Percentiles rank a stretch among this genome's conserved stretches.
These are phyloP conservation scores for Aporophyla lueneburgensis DNA, from an alignment of 2,888 invertebrate species.

Conservation along the genomic window DNA sequence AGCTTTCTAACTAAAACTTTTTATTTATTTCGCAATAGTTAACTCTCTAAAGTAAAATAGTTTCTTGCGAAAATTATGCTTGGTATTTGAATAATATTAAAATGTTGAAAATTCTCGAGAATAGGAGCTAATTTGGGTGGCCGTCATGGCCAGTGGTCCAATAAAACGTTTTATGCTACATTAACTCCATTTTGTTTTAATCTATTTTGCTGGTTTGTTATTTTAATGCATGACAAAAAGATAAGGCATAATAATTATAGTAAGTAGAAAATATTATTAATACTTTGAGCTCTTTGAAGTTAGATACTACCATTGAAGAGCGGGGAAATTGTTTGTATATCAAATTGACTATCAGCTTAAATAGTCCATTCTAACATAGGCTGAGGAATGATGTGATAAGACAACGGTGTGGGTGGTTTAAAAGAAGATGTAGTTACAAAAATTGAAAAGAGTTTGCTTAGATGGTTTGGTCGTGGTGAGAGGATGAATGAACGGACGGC, in stretches of 20 bases:
- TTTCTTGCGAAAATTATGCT: constrained; percentile 52
- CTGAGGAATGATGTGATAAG: no score
- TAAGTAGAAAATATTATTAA: not conserved
- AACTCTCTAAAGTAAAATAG: constrained; percentile 56
- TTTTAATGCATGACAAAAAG: constrained; percentile 11
- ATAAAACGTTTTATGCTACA: constrained; percentile 53
- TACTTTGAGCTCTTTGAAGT: not conserved
- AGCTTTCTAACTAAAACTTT: constrained; percentile 55
- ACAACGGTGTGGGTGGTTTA: no score
- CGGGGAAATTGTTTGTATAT: not conserved
- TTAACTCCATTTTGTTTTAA: constrained; percentile 27
- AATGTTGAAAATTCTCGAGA: constrained; percentile 40
- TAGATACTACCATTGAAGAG: no score
- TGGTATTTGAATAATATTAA: constrained; percentile 50
- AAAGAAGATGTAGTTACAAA: no score
- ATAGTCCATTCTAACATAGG: no score
- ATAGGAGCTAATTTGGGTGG: constrained; percentile 38
- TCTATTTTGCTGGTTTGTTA: constrained; percentile 23
- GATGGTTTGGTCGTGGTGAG: no score
- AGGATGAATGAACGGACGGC: no score
- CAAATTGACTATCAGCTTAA: not conserved
- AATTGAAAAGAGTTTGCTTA: no score
- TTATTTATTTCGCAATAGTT: constrained; percentile 33
- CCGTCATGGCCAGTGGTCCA: constrained; percentile 71
- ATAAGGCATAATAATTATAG: constrained; percentile 1